phyloP scores from a whole-genome alignment of 2,797 vertebrate species.

The Coilia nasus region DNA sequence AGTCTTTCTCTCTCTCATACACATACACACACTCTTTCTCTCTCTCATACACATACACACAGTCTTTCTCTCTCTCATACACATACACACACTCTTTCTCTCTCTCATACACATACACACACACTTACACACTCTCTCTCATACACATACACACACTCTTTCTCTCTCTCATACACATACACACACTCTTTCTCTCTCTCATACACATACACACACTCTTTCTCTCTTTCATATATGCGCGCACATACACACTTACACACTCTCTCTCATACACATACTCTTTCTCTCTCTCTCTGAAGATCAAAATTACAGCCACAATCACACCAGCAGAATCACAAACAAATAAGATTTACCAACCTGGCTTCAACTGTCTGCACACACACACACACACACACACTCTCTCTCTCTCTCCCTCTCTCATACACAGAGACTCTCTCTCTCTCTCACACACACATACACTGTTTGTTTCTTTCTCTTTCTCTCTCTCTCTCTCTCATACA shows the following conservation, averaged over 20 bases:
- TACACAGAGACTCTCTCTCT: too few relatives aligned
- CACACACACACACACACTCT: neutral
- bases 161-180: neutral
- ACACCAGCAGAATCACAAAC: too few relatives aligned
- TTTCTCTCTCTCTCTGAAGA: too few relatives aligned
- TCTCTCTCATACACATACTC: too few relatives aligned
- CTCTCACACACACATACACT: too few relatives aligned
- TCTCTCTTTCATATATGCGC: too few relatives aligned
- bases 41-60: neutral
- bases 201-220: neutral
- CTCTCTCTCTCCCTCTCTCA: too few relatives aligned
- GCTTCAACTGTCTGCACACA: neutral
- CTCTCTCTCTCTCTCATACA: too few relatives aligned
- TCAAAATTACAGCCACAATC: neutral
- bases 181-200: too few relatives aligned
- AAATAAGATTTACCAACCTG: neutral
- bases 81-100: neutral
- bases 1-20: neutral
- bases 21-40: neutral
- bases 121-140: neutral
- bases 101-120: neutral
- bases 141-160: too few relatives aligned
- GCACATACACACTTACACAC: neutral
- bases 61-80: neutral
- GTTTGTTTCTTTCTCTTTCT: too few relatives aligned